Evolutionary conservation across 2,888 invertebrate species (phyloP), one percentile per base, ranked within the genome.

Genomic region (Parapristionchus giblindavisi): DNA sequence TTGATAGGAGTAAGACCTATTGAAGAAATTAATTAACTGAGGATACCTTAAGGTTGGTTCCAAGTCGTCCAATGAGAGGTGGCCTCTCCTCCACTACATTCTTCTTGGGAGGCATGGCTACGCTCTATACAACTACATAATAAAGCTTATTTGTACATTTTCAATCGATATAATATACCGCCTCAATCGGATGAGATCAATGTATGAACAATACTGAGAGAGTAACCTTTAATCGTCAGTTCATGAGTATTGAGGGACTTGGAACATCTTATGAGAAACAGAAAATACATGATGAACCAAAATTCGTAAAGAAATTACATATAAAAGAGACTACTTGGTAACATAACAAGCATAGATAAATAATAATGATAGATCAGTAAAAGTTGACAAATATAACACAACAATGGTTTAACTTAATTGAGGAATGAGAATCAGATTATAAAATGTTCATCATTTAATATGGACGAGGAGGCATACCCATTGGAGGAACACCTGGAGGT

Each of bases 51-150:
- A 87, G 78, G 78, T 87, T 87, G 56, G 87, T 87, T 36, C 86
- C 86, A 24, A 87, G 77, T 24, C 87, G 65, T n/a, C 87, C 87
- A 56, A 87, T 77, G 34, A 86, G 93, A 85, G 95, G 94, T 88
- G 92, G 92, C 89, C 95, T 94, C 88, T 93, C 94, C 51, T 88
- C 89, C 60, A 82, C 83, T 32, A 80, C 86, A 87, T 93, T 94
- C 79, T 93, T 93, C 90, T 97, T 97, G 36, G 91, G 91, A 77
- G 91, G 90, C 91, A 91, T 91, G 24, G 24, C 56, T 52, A 38
- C 70, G 43, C 63, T 63, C 63, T 63, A 29, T 27, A 63, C 24
- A 40, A 60, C 29, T 14, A 5, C n/a, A 3, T 3, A 24, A 63
- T 54, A 24, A 34, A 34, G 2, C 24, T n/a, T 17, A 36, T 17